phyloP scores from a whole-genome alignment of 1,140 invertebrate species.

The Lucilia cuprina region DNA sequence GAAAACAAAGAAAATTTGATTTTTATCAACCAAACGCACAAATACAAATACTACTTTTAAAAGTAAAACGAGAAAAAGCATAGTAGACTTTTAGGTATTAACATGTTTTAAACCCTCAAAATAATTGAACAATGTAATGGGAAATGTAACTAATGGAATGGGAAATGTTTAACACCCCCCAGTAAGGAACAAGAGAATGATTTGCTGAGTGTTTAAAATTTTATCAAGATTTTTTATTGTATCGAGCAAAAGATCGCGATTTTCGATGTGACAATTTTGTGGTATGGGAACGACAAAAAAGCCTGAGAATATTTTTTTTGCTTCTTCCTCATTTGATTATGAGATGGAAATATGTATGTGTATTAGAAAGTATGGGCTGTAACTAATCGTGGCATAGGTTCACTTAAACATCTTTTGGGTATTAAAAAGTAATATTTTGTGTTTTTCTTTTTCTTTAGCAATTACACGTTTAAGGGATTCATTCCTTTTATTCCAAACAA shows the following conservation, averaged over 20 bases:
- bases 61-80: neutral
- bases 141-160: neutral
- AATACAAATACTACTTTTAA: neutral
- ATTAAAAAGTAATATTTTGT: slow-evolving; percentile 30
- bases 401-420: slow-evolving; percentile 1
- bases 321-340: neutral
- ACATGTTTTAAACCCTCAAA: neutral
- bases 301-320: slow-evolving; percentile 3
- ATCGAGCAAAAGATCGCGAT: slow-evolving; percentile 17
- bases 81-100: neutral
- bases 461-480: slow-evolving; percentile 33
- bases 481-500: neutral
- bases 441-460: neutral
- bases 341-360: neutral
- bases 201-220: neutral
- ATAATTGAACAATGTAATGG: neutral
- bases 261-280: slow-evolving; percentile 22
- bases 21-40: slow-evolving; percentile 21
- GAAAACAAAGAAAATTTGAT: slow-evolving; percentile 8
- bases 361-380: neutral
- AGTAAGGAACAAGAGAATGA: neutral
- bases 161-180: neutral
- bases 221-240: slow-evolving; percentile 17
- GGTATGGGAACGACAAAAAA: neutral
- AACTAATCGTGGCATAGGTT: slow-evolving; percentile 33